Base-by-base conservation (phyloP, 2,888 invertebrate genomes). In the Apotomis capreana region DNA sequence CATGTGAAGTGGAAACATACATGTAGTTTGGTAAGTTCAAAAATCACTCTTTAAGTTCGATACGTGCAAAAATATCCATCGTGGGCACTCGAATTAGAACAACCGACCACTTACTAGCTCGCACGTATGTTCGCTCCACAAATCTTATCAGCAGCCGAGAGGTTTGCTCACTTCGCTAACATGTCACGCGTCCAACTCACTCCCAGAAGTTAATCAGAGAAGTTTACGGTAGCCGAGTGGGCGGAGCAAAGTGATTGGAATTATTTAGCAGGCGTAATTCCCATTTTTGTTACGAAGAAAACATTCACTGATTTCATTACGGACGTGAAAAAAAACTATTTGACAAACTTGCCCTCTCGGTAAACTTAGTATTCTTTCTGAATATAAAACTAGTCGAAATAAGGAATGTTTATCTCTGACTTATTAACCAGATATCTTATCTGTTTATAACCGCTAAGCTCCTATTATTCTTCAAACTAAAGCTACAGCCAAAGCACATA, bases 121-220 rank as follows among this genome's bases (percentile, higher is more conserved):
- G 26, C 61, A 67, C 68, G 59, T 65, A 46, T 68, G 44, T 57
- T 65, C 37, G 49, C 36, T 36, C 60, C 60, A 57, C 71, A 62
- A 69, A 71, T 70, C 74, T 74, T 74, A 76, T 77, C 76, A 77
- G 75, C 69, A 70, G 76, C 68, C 68, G 70, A 74, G 65, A 77
- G 72, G 77, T 75, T 74, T 69, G 70, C 74, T 74, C 77, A 80
- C 79, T 85, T 84, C 77, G 80, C 84, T 84, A 77, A 84, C 86
- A 86, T 81, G 84, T 87, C 87, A 88, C 87, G 83, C 83, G 78
- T 80, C 78, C 77, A 79, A 82, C 81, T 83, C 78, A 78, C 83
- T 86, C 81, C 81, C 81, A 82, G 82, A 86, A 87, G 86, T 87
- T 86, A 86, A 88, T 89, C 85, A 86, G 83, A 81, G 80, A 86